Conservation (phyloP, 2,113 vertebrate genomes). For the Pantherophis guttatus region DNA sequence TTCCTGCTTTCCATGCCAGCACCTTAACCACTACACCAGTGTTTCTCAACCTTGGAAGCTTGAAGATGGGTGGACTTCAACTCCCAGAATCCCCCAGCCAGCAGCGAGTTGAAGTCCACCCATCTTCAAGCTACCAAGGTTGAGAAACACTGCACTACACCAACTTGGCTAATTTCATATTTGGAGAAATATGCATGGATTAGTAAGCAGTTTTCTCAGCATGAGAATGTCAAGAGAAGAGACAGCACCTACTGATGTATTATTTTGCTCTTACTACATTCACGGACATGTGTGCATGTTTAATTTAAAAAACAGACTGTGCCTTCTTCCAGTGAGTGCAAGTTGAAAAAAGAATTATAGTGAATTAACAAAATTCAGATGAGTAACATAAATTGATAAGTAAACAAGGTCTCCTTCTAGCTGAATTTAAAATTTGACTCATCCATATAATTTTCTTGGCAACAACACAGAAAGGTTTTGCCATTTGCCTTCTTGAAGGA, state of each 20-base stretch:
- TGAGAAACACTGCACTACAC: too few species aligned
- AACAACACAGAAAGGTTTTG: not conserved
- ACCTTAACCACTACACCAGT: too few species aligned
- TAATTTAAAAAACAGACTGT: not conserved
- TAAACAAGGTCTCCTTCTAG: not conserved
- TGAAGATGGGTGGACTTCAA: too few species aligned
- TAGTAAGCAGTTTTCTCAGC: not conserved
- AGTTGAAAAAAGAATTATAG: too few species aligned
- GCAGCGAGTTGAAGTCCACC: too few species aligned
- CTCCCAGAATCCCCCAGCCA: too few species aligned
- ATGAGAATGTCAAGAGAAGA: not conserved
- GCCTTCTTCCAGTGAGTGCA: not conserved
- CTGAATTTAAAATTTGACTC: not conserved
- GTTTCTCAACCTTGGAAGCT: too few species aligned
- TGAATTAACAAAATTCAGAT: not conserved
- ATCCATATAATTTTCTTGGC: not conserved
- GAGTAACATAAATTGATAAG: not conserved
- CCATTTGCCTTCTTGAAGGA: not conserved
- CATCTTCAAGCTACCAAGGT: too few species aligned
- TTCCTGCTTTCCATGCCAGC: too few species aligned
- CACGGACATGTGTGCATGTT: not conserved
- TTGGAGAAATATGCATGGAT: not conserved
- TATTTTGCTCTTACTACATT: not conserved
- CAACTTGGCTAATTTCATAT: too few species aligned
- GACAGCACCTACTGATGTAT: not conserved